A percentile compares a stretch with the other conserved stretches of the same genome.
These are phyloP conservation scores for Biston betularia DNA, from an alignment of 2,888 invertebrate species.

Conservation along the genomic window DNA sequence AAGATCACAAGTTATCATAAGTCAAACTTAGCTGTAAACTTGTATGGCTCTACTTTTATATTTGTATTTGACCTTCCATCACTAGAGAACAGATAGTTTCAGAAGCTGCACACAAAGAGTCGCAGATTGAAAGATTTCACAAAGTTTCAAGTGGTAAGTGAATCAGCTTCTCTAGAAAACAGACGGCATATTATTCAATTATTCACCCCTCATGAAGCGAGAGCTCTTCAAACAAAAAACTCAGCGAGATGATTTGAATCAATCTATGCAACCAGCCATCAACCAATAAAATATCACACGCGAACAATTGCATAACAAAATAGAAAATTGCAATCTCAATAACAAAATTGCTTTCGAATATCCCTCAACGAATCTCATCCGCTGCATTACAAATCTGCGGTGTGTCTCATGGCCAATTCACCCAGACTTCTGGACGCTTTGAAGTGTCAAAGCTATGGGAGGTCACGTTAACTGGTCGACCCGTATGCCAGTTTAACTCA, in stretches of 20 bases:
- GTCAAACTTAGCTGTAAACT: no score
- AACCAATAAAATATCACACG: slow-evolving; percentile 35
- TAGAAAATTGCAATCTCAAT: slow-evolving; percentile 71
- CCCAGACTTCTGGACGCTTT: slow-evolving; percentile 47
- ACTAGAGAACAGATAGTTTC: no score
- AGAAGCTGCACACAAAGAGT: no score
- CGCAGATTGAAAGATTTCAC: no score
- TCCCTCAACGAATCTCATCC: slow-evolving; percentile 73
- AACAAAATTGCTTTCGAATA: slow-evolving; percentile 76
- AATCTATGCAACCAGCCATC: slow-evolving; percentile 1
- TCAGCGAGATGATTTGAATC: background rate
- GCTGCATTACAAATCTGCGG: slow-evolving; percentile 73
- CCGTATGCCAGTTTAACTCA: slow-evolving; percentile 84
- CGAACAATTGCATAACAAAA: slow-evolving; percentile 59
- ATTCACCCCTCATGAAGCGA: no score
- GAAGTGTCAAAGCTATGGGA: slow-evolving; percentile 44
- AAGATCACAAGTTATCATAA: no score
- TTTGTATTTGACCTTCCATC: no score
- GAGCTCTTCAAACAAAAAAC: background rate
- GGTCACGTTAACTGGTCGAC: slow-evolving; percentile 65
- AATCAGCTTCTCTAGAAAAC: no score
- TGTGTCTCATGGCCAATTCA: slow-evolving; percentile 60
- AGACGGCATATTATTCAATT: no score
- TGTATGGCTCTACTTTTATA: no score
- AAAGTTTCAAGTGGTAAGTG: no score